Evolutionary conservation across 2,113 vertebrate genomes (phyloP).

Genomic region (Condylura cristata): DNA sequence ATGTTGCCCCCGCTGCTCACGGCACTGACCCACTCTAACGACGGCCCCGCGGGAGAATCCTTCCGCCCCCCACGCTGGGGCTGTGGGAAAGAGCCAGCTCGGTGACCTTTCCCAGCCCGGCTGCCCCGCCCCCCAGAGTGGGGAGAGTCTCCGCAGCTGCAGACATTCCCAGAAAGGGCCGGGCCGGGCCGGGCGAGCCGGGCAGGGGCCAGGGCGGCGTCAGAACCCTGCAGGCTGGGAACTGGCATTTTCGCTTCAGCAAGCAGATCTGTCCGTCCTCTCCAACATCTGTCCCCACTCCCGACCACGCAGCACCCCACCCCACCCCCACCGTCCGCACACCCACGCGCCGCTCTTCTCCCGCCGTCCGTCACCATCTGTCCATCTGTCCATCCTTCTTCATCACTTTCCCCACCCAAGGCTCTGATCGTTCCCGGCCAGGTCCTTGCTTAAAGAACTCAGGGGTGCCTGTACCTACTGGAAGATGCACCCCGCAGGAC

Average conservation of each 20-base stretch:
- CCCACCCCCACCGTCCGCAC: no score
- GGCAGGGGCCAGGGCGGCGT: no score
- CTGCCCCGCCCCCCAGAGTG: neutral
- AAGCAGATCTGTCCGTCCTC: neutral
- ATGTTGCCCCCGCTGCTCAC: neutral
- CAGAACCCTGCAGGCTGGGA: neutral
- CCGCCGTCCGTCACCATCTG: no score
- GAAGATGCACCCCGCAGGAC: neutral
- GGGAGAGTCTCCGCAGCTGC: neutral
- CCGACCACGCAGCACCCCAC: no score
- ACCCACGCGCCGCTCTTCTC: neutral
- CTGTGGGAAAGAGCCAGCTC: slow-evolving; percentile 64
- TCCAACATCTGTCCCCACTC: neutral
- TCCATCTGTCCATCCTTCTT: neutral
- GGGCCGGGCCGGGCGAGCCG: neutral
- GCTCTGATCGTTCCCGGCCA: no score
- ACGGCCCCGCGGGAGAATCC: neutral
- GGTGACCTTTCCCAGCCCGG: slow-evolving; percentile 66
- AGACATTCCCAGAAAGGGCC: neutral
- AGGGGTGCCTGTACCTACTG: neutral
- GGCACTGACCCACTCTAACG: neutral
- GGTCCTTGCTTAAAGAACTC: neutral
- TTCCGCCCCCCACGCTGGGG: neutral
- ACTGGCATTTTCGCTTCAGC: neutral
- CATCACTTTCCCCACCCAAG: no score